Percentiles rank a stretch among this genome's conserved stretches.
phyloP scores from a whole-genome alignment of 2,797 vertebrate genomes.

The Catharus ustulatus region DNA sequence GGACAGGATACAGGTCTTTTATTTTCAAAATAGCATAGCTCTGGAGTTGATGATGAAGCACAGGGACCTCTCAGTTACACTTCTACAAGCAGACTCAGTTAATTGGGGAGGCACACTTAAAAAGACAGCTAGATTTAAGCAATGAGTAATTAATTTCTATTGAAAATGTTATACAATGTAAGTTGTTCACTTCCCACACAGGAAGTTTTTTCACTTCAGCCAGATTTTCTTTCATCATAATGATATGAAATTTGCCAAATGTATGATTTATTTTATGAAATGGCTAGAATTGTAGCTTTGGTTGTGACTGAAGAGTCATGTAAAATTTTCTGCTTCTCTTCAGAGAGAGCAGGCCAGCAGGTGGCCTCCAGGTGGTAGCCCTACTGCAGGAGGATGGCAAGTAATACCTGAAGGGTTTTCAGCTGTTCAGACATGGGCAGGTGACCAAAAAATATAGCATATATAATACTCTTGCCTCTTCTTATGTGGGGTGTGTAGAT shows the following conservation, averaged over 20 bases:
- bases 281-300: background rate
- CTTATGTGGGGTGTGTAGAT: background rate
- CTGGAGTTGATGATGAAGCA: slow-evolving; percentile 24
- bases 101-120: background rate
- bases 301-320: background rate
- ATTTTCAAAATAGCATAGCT: slow-evolving; percentile 55
- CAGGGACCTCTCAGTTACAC: slow-evolving; percentile 19
- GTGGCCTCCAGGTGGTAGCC: background rate
- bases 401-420: background rate
- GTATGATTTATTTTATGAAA: background rate
- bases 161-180: slow-evolving; percentile 22
- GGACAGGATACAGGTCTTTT: slow-evolving; percentile 61
- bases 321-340: background rate
- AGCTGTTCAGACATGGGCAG: background rate
- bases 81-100: background rate
- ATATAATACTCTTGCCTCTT: background rate
- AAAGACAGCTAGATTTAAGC: slow-evolving; percentile 26
- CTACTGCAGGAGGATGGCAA: background rate
- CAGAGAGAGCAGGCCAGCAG: background rate
- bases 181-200: slow-evolving; percentile 41
- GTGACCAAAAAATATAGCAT: background rate
- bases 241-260: slow-evolving; percentile 23
- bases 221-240: slow-evolving; percentile 46
- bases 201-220: slow-evolving; percentile 13
- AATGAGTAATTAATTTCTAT: slow-evolving; percentile 51